Evolutionary conservation across 2,113 vertebrate genomes (phyloP), one percentile per base, ranked within the genome.

Genomic region (Pteronura brasiliensis): DNA sequence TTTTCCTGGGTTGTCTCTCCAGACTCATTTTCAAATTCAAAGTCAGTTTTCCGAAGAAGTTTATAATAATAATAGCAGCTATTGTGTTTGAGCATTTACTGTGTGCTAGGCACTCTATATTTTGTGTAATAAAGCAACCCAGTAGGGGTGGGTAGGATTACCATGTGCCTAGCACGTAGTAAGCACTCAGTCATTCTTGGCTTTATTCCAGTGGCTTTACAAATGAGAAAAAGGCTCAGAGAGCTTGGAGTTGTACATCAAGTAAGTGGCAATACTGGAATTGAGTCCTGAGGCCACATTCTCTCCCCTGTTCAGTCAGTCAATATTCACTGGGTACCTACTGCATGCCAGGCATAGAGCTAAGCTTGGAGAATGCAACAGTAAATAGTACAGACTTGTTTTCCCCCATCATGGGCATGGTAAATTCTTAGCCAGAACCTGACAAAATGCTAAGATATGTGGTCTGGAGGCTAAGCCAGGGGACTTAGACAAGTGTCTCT

Each of bases 1-100:
- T 81, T 76, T 95, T 59, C 17, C 81, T 63, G 57, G n/a, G 12
- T 79, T 88, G 29, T 57, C 14, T 25, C 31, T 90, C n/a, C 25
- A 65, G 71, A 21, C 96, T 76, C 44, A 29, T 57, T 89, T 97
- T 69, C 92, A 80, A 91, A 92, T 71, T 89, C 69, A 81, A 69
- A 67, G 82, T 69, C 72, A 71, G 0, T 57, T 82, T 47, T 27
- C 88, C 65, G 10, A 84, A 82, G n/a, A 71, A 88, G n/a, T 57
- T 3, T 42, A 9, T n/a, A 79, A 36, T 67, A 47, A 89, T 52
- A 90, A 34, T 11, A 42, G 42, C 42, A 42, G 55, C 80, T n/a
- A 0, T 34, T 82, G 47, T 39, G 42, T 93, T 55, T 36, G 61
- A 65, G 49, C 2, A 6, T 10, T 34, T 31, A 8, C 15, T 57